Evolutionary conservation across 2,888 invertebrate species (phyloP).

Genomic region (Eristalis arbustorum): DNA sequence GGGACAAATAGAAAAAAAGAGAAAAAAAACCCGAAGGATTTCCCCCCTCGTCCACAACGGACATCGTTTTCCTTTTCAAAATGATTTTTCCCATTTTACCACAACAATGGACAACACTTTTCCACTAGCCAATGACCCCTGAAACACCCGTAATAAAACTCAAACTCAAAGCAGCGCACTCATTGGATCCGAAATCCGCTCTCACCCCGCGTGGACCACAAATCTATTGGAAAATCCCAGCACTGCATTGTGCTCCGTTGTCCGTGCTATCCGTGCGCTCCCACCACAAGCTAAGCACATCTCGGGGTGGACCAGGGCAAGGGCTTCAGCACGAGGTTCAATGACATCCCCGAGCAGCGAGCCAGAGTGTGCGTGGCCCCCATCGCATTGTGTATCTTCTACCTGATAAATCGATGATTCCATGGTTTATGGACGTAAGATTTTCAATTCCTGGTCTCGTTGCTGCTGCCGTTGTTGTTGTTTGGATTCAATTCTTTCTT

Average conservation of each 20-base stretch:
- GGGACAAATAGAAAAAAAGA: constrained; percentile 1
- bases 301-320: neutral
- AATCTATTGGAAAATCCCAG: constrained; percentile 58
- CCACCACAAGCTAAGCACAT: constrained; percentile 44
- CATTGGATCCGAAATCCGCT: constrained; percentile 26
- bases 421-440: constrained; percentile 57
- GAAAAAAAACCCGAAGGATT: constrained; percentile 9
- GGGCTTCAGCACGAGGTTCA: constrained; percentile 38
- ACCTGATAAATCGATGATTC: constrained; percentile 62
- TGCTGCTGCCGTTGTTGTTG: neutral
- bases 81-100: constrained; percentile 58
- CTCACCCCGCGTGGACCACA: constrained; percentile 38
- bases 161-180: constrained; percentile 31
- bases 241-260: neutral
- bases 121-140: constrained; percentile 60
- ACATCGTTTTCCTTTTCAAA: constrained; percentile 60
- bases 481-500: neutral
- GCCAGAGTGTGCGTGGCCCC: neutral
- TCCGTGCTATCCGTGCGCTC: neutral
- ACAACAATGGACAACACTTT: constrained; percentile 65
- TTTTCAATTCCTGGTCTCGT: constrained; percentile 43
- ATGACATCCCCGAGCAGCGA: constrained; percentile 25
- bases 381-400: constrained; percentile 28
- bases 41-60: constrained; percentile 2
- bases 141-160: constrained; percentile 45